Evolutionary conservation across 2,888 invertebrate species (phyloP).

Genomic region (Nowickia ferox): DNA sequence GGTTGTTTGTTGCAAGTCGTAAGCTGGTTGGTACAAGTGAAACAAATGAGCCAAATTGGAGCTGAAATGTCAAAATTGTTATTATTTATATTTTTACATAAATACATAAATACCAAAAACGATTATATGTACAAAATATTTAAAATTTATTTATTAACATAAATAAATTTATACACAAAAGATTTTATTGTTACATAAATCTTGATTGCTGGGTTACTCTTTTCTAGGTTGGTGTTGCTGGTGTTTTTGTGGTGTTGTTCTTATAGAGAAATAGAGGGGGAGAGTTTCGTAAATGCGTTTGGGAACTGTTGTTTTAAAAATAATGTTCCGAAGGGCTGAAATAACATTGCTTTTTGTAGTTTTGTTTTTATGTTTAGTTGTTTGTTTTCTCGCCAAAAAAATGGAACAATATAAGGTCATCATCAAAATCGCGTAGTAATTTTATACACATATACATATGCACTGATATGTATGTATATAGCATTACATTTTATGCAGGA

Average conservation of each 20-base stretch:
- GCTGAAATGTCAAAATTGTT: constrained; percentile 68
- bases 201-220: constrained; percentile 48
- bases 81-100: constrained; percentile 32
- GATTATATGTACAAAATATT: constrained; percentile 43
- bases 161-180: neutral
- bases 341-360: constrained; percentile 23
- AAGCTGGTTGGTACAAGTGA: constrained; percentile 54
- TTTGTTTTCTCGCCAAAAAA: constrained; percentile 7
- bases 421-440: constrained; percentile 61
- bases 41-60: constrained; percentile 50
- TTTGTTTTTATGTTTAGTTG: neutral
- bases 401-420: constrained; percentile 61
- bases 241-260: constrained; percentile 6
- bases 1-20: constrained; percentile 20
- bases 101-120: constrained; percentile 38
- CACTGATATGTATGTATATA: constrained; percentile 60
- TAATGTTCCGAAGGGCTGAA: constrained; percentile 10
- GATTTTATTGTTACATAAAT: neutral
- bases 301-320: neutral
- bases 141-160: neutral
- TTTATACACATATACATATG: constrained; percentile 61
- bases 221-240: constrained; percentile 53
- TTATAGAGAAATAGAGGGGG: neutral
- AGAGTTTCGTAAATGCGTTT: constrained; percentile 9
- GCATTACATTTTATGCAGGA: constrained; percentile 56